Evolutionary conservation across 2,113 vertebrate species (phyloP).

Genomic region (Nothocercus julius): DNA sequence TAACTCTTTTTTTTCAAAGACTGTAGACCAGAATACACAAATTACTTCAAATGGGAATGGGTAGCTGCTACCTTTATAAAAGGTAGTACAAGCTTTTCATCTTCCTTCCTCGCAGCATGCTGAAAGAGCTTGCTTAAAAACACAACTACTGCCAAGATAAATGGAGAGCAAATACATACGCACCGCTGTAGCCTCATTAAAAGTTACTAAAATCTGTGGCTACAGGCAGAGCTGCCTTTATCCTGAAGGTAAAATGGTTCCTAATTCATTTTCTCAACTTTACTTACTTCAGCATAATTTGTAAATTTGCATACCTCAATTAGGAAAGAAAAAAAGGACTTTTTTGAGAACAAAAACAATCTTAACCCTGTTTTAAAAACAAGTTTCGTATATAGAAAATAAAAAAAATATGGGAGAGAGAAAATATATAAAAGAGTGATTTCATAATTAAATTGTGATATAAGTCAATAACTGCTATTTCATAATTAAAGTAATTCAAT

Average conservation of each 20-base stretch:
- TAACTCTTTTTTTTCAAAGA: slow-evolving; percentile 8
- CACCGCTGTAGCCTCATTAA: slow-evolving; percentile 17
- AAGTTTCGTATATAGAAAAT: not conserved
- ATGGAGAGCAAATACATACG: not conserved
- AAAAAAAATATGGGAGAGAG: not conserved
- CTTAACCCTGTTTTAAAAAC: not conserved
- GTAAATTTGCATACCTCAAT: not conserved
- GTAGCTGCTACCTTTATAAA: not conserved
- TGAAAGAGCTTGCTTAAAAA: slow-evolving; percentile 5
- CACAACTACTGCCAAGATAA: slow-evolving; percentile 11
- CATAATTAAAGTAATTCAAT: not conserved
- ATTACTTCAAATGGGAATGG: not conserved
- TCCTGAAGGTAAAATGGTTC: not conserved
- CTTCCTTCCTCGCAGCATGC: not conserved
- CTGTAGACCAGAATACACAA: not conserved
- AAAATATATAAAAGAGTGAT: not conserved
- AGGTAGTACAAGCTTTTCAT: slow-evolving; percentile 20
- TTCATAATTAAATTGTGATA: not conserved
- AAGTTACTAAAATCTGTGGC: not conserved
- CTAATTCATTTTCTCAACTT: not conserved
- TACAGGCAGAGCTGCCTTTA: not conserved
- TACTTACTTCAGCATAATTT: not conserved
- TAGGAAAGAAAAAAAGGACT: not conserved
- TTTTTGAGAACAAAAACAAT: not conserved
- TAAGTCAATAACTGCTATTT: not conserved